Percentiles rank a stretch among this genome's conserved stretches.
phyloP scores from a whole-genome alignment of 2,888 invertebrate genomes.

The Hypsopygia costalis region DNA sequence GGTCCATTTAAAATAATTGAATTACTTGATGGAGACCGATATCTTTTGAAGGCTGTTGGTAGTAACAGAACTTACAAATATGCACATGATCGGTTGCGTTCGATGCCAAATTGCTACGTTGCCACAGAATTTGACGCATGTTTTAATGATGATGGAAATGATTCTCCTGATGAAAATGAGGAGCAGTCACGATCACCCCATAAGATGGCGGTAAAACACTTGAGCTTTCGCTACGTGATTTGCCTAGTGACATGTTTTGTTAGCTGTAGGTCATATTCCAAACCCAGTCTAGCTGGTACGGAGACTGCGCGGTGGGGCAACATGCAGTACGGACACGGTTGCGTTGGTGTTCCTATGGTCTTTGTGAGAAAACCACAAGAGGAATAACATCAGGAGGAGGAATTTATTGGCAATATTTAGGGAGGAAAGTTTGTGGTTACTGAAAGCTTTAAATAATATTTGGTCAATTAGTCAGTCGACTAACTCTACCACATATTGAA shows the following conservation, averaged over 20 bases:
- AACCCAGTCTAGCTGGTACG: constrained; percentile 1
- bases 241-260: neutral
- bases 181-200: neutral
- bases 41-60: constrained; percentile 6
- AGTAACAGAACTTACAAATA: constrained; percentile 7
- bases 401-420: too few relatives aligned
- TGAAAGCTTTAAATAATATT: too few relatives aligned
- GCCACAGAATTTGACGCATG: constrained; percentile 1
- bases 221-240: neutral
- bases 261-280: neutral
- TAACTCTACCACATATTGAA: too few relatives aligned
- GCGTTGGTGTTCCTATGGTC: neutral
- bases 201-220: neutral
- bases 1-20: constrained; percentile 3
- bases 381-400: too few relatives aligned
- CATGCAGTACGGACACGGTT: neutral
- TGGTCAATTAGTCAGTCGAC: too few relatives aligned
- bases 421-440: too few relatives aligned
- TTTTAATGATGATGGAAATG: neutral
- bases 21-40: constrained; percentile 4
- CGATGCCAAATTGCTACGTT: constrained; percentile 4
- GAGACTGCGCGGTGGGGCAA: constrained; percentile 1
- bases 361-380: neutral
- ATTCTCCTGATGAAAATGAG: neutral
- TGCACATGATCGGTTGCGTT: constrained; percentile 5